Evolutionary conservation across 2,888 invertebrate species (phyloP), one percentile per base, ranked within the genome.

Genomic region (Alitta virens): DNA sequence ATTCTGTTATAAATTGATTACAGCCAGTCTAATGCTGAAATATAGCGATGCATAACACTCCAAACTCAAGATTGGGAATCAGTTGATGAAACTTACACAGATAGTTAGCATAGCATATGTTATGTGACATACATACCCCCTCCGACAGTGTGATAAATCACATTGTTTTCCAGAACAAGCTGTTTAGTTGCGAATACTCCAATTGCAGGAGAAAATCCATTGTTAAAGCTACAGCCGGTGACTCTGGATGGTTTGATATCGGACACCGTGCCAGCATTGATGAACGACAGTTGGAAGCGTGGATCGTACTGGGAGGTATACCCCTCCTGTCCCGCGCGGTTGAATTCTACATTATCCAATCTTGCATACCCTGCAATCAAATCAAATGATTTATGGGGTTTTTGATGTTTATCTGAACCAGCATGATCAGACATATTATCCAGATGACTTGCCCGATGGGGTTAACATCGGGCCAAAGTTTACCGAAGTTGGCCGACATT

Each of bases 291-390:
- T 0, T 74, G 71, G 65, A 71, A 76, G 12, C 78, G 68, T 0
- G 76, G 74, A 60, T 79, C 78, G 51, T 73, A 74, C 5, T 66
- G 56, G 5, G 69, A 70, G 0, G 66, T 70, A 33, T 62, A 76
- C 0, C 77, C 77, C 59, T 75, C 74, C 61, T 79, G 78, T 2
- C 77, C 78, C 23, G 71, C 71, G 55, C 71, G 69, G 58, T 65
- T 68, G 56, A 78, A 78, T 62, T 78, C 75, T 2, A 74, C 74
- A 68, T 78, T 72, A 5, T 71, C 68, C 2, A 78, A 33, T 26
- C 76, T 64, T 2, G 74, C 78, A 68, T 71, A 75, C 18, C 78
- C 78, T 55, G 12, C 7, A 24, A n/a, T 24, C 7, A 52, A 16
- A 24, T 9, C 12, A 23, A 52, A 49, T 7, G 23, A 23, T 49